A percentile compares a stretch with the other conserved stretches of the same genome.
Evolutionary conservation across 1,140 invertebrate species (phyloP).

Genomic region (Saccostrea cuccullata): DNA sequence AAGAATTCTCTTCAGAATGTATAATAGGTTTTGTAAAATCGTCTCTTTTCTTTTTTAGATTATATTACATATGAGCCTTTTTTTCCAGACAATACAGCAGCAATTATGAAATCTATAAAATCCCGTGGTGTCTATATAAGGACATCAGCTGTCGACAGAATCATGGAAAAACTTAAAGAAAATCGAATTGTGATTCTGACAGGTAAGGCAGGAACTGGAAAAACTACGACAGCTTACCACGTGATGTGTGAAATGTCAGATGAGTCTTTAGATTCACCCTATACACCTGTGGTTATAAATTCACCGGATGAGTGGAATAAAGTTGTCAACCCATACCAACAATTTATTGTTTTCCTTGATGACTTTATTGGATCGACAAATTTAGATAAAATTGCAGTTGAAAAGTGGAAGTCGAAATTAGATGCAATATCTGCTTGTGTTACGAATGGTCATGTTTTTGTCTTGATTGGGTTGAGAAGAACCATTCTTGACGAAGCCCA

Average conservation of each 20-base stretch:
- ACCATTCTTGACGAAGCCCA: background rate
- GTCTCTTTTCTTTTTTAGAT: too few relatives aligned
- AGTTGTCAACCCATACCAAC: background rate
- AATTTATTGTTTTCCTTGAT: background rate
- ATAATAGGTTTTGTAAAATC: too few relatives aligned
- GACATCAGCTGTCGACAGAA: background rate
- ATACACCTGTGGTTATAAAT: background rate
- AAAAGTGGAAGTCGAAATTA: background rate
- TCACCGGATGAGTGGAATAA: background rate
- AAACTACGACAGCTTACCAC: background rate
- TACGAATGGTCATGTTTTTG: background rate
- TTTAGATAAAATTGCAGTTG: background rate
- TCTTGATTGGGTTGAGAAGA: background rate
- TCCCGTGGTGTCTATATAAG: background rate
- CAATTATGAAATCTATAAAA: background rate
- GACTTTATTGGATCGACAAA: background rate
- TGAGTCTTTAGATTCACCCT: background rate
- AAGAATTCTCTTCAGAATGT: too few relatives aligned
- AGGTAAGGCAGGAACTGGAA: background rate
- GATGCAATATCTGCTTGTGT: background rate
- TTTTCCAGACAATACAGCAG: background rate
- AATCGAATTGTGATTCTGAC: background rate
- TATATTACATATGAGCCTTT: too few relatives aligned
- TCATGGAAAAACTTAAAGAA: background rate
- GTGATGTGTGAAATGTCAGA: background rate